phyloP scores from a whole-genome alignment of 1,140 invertebrate genomes.

The Phymorhynchus buccinoides region DNA sequence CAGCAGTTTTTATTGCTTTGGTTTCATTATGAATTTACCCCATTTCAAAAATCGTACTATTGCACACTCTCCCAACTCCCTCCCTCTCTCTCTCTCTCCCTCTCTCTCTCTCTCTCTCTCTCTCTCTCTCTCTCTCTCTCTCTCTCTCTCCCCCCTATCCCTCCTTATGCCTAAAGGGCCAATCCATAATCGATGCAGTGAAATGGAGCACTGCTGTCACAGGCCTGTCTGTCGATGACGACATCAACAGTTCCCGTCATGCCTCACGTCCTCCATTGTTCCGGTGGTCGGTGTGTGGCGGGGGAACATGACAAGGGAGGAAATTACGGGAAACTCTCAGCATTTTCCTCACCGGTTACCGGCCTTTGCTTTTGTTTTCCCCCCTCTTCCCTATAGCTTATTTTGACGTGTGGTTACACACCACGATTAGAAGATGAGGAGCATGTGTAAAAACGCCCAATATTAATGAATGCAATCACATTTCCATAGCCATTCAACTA shows the following conservation, averaged over 20 bases:
- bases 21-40: not conserved
- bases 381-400: too few species aligned
- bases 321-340: conserved; percentile 40
- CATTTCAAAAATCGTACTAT: too few species aligned
- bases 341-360: conserved; percentile 17
- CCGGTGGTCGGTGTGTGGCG: conserved; percentile 24
- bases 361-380: too few species aligned
- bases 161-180: too few species aligned
- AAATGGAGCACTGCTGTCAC: conserved; percentile 2
- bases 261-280: conserved; percentile 27
- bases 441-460: too few species aligned
- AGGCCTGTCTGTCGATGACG: conserved; percentile 4
- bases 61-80: not conserved
- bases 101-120: not conserved
- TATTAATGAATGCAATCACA: too few species aligned
- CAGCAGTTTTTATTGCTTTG: not conserved
- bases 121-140: not conserved
- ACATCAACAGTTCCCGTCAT: conserved; percentile 24
- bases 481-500: too few species aligned
- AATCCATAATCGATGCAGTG: not conserved
- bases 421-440: too few species aligned
- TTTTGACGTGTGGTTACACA: too few species aligned
- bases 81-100: not conserved
- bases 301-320: conserved; percentile 37
- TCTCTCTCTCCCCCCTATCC: too few species aligned